These are phyloP conservation scores for Dioctria linearis DNA, from an alignment of 2,888 invertebrate species.

Conservation along the genomic window DNA sequence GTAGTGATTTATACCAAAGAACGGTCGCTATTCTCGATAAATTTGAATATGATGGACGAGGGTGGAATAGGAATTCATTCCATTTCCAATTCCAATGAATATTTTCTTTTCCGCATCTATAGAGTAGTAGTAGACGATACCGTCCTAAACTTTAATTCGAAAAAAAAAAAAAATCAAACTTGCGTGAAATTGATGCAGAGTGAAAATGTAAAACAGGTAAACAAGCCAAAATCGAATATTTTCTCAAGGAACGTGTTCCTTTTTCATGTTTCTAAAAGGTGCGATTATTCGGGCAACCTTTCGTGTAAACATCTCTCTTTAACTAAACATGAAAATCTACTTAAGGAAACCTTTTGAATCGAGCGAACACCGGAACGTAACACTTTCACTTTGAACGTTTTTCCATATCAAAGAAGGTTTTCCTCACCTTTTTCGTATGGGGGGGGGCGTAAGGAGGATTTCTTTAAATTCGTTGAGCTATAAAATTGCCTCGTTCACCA, in stretches of 20 bases:
- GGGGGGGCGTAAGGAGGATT: conserved; percentile 5
- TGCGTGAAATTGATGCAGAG: conserved; percentile 43
- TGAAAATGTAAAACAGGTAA: conserved; percentile 30
- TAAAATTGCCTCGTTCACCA: conserved; percentile 53
- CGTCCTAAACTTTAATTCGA: no score
- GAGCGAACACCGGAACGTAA: neutral
- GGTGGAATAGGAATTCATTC: conserved; percentile 60
- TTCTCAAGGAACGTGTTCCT: conserved; percentile 8
- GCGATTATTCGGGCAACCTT: conserved; percentile 28
- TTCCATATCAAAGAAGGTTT: conserved; percentile 42
- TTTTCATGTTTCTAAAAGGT: conserved; percentile 25
- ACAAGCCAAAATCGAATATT: conserved; percentile 12
- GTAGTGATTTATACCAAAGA: conserved; percentile 38
- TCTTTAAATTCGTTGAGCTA: conserved; percentile 49
- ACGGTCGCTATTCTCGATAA: conserved; percentile 58
- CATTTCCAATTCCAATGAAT: no score
- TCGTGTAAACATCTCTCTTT: conserved; percentile 35
- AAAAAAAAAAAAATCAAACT: neutral
- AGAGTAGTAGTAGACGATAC: no score
- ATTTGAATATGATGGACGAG: conserved; percentile 61
- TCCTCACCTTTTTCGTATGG: conserved; percentile 23
- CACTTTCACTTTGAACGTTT: conserved; percentile 16
- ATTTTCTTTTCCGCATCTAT: neutral
- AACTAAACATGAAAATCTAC: conserved; percentile 42
- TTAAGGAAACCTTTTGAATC: conserved; percentile 32